Conservation (phyloP, 2,888 invertebrate genomes). For the Tipula vernalis region DNA sequence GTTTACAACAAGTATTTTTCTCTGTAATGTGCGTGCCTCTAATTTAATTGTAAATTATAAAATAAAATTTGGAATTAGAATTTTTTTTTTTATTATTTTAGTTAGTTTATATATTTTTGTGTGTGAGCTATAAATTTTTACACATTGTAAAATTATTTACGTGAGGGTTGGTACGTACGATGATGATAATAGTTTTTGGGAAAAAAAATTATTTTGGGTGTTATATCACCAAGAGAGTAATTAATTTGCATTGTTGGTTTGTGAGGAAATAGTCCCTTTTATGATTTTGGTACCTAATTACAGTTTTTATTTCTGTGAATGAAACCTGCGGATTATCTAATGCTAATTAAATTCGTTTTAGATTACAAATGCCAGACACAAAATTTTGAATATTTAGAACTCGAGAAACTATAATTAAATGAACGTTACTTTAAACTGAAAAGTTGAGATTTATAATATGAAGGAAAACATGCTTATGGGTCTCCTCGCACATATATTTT, state of each 20-base stretch:
- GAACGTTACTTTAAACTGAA: too few relatives aligned
- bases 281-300: too few relatives aligned
- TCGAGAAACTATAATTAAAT: too few relatives aligned
- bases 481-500: too few relatives aligned
- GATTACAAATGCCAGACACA: too few relatives aligned
- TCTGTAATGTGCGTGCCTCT: neutral
- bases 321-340: too few relatives aligned
- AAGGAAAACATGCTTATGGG: too few relatives aligned
- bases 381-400: too few relatives aligned
- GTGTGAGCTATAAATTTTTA: neutral
- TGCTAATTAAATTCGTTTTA: too few relatives aligned
- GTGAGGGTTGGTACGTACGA: neutral
- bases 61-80: neutral
- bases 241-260: neutral
- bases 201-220: neutral
- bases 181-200: neutral
- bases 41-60: neutral
- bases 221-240: neutral
- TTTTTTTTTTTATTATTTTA: neutral
- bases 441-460: too few relatives aligned
- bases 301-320: too few relatives aligned
- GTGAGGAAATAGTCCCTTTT: too few relatives aligned
- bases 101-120: neutral
- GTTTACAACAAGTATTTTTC: neutral
- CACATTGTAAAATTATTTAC: neutral